Evolutionary conservation across 2,797 vertebrate species (phyloP), one percentile per base, ranked within the genome.

Genomic region (Sarcoramphus papa): DNA sequence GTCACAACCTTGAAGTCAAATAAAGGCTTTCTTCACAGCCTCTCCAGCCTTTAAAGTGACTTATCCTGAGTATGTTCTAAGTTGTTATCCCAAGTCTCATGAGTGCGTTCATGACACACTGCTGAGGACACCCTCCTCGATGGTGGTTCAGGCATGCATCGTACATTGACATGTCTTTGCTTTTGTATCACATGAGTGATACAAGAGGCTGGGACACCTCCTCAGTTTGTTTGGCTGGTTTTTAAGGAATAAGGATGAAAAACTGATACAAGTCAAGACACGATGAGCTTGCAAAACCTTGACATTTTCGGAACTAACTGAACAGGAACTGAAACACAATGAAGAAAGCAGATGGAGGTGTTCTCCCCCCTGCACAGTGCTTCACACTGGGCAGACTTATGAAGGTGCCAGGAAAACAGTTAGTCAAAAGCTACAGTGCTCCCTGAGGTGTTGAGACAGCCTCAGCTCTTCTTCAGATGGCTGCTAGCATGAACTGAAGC

Each of bases 81-180:
- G 53, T 12, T 59, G 8, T 50, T 33, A 41, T 19, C 37, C 57
- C 14, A 9, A 35, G 43, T 65, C 27, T 40, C 22, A 15, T 7
- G 13, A 56, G 9, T 48, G n/a, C 15, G 53, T 2, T 70, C 40
- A 14, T 19, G 41, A 57, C 40, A 33, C n/a, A 10, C 16, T 35
- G 79, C 33, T 13, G 14, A 68, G 76, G 40, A 62, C 50, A 56
- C 0, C 1, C 25, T 30, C 22, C 73, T 25, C 48, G 74, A 14
- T 0, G 1, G 22, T 0, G 9, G 12, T 33, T 47, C 63, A 76
- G 43, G 40, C 25, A 22, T 1, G 2, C 37, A 8, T 9, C 4
- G 35, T 14, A 25, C 33, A 27, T 15, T 12, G 41, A 48, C 70
- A 28, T 4, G 24, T 11, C 33, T 72, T 54, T 57, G 37, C n/a